Conservation (phyloP, 2,113 vertebrate genomes). For the Toxotes chatareus region DNA sequence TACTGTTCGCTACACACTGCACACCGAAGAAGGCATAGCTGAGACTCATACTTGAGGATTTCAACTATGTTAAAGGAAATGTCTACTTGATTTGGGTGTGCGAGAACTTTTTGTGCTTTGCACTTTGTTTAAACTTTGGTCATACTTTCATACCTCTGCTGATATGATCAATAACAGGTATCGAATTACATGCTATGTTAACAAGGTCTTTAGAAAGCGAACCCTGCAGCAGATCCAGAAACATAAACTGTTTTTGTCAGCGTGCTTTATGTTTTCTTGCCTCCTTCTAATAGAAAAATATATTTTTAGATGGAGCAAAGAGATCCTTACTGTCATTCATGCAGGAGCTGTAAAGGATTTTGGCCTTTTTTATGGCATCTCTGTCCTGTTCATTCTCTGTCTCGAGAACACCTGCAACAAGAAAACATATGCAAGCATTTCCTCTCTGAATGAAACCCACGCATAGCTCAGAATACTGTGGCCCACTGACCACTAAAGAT, state of each 20-base stretch:
- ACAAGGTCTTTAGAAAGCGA: not conserved
- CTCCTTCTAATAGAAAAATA: not conserved
- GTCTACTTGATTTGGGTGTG: not conserved
- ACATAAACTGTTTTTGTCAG: constrained; percentile 1
- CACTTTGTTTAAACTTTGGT: not conserved
- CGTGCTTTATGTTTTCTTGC: not conserved
- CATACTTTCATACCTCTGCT: not conserved
- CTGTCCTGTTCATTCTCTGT: constrained; percentile 85
- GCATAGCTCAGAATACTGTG: constrained; percentile 16
- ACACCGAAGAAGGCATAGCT: not conserved
- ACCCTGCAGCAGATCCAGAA: not conserved
- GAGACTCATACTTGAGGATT: not conserved
- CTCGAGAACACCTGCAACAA: constrained; percentile 90
- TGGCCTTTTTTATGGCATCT: constrained; percentile 93
- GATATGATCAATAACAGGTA: not conserved
- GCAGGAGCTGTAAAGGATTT: constrained; percentile 94
- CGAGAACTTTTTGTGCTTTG: not conserved
- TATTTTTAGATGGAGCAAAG: not conserved
- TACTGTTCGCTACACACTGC: not conserved
- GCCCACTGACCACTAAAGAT: constrained; percentile 38
- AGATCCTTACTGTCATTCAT: constrained; percentile 94
- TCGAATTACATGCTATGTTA: not conserved
- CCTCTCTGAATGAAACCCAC: constrained; percentile 36
- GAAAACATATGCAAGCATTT: constrained; percentile 40
- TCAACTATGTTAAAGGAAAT: not conserved